Percentiles rank a stretch among this genome's conserved stretches.
phyloP scores from a whole-genome alignment of 2,888 invertebrate species.

The Ceraclea dissimilis region DNA sequence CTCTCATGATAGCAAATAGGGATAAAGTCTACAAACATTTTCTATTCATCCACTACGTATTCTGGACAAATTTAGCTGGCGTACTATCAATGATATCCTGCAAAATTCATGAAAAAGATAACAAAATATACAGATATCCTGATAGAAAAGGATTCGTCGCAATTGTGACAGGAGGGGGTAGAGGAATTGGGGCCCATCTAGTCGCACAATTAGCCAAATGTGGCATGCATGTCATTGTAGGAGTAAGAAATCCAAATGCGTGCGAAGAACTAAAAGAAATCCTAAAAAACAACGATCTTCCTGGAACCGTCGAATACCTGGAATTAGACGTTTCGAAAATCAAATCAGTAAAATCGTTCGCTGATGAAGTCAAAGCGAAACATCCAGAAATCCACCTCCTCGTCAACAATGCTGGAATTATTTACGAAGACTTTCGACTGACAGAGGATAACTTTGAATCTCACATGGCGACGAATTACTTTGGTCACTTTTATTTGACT shows the following conservation, averaged over 20 bases:
- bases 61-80: background rate
- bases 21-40: background rate
- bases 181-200: slow-evolving; percentile 75
- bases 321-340: slow-evolving; percentile 70
- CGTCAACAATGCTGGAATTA: slow-evolving; percentile 85
- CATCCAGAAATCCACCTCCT: slow-evolving; percentile 62
- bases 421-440: slow-evolving; percentile 72
- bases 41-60: background rate
- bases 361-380: slow-evolving; percentile 53
- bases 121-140: slow-evolving; percentile 54
- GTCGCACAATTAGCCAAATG: slow-evolving; percentile 67
- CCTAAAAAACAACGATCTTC: slow-evolving; percentile 44
- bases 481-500: slow-evolving; percentile 78
- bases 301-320: slow-evolving; percentile 56
- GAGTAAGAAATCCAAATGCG: slow-evolving; percentile 60
- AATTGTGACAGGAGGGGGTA: slow-evolving; percentile 79
- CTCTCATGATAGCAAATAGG: background rate
- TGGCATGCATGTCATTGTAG: slow-evolving; percentile 66
- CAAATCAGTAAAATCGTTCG: slow-evolving; percentile 70
- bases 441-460: slow-evolving; percentile 80
- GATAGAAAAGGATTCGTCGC: slow-evolving; percentile 61
- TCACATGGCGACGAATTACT: slow-evolving; percentile 80
- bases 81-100: background rate
- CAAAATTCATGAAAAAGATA: slow-evolving; percentile 31
- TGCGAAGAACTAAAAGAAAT: slow-evolving; percentile 38